These are phyloP conservation scores for Idris sp. DNA, from an alignment of 1,140 invertebrate species.

Conservation along the genomic window DNA sequence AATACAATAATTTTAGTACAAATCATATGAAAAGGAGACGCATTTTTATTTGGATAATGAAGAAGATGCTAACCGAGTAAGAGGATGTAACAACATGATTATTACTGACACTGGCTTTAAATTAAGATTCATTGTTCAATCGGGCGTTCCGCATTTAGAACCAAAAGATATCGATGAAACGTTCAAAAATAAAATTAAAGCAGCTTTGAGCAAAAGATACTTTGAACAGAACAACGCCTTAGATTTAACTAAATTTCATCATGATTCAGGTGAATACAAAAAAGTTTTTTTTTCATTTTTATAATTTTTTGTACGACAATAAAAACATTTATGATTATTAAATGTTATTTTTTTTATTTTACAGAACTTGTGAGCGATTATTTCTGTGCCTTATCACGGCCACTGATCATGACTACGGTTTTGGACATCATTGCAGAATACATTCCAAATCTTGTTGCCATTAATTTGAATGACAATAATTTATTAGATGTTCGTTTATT, in stretches of 20 bases:
- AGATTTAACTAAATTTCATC: slow-evolving; percentile 88
- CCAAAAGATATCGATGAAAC: slow-evolving; percentile 81
- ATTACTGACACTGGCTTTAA: slow-evolving; percentile 84
- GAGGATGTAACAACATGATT: slow-evolving; percentile 81
- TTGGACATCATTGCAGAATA: slow-evolving; percentile 88
- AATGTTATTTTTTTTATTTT: slow-evolving; percentile 53
- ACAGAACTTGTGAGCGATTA: slow-evolving; percentile 83
- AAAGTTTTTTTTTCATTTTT: no score
- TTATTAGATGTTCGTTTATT: slow-evolving; percentile 84
- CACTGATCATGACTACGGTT: slow-evolving; percentile 84
- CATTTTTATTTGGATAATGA: slow-evolving; percentile 85
- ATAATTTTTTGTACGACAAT: no score
- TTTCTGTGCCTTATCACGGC: slow-evolving; percentile 86
- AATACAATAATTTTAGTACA: slow-evolving; percentile 79
- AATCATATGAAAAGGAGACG: slow-evolving; percentile 77
- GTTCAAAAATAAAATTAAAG: slow-evolving; percentile 85
- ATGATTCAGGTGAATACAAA: slow-evolving; percentile 82
- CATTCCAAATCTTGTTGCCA: slow-evolving; percentile 87
- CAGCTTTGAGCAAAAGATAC: slow-evolving; percentile 88
- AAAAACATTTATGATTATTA: background rate
- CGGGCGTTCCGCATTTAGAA: slow-evolving; percentile 79
- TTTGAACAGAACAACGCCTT: slow-evolving; percentile 86
- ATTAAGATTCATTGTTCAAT: slow-evolving; percentile 81
- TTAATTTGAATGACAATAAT: slow-evolving; percentile 91
- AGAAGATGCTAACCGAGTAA: slow-evolving; percentile 82